Percentiles rank a stretch among this genome's conserved stretches.
Evolutionary conservation across 2,113 vertebrate species (phyloP).

Genomic region (Heterochromis multidens): DNA sequence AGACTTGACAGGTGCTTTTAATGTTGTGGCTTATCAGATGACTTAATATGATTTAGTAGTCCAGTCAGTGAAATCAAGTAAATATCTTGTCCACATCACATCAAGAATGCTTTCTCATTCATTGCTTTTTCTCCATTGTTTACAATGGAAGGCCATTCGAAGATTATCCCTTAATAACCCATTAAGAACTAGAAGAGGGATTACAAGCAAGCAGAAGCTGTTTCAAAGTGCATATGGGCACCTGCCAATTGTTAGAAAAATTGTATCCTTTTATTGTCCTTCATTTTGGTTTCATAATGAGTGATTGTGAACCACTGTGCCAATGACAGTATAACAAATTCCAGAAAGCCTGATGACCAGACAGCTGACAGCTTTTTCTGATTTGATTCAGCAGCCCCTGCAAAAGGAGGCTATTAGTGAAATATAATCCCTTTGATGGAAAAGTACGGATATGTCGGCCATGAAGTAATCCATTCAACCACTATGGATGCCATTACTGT

Average conservation of each 20-base stretch:
- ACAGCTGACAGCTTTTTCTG: constrained; percentile 13
- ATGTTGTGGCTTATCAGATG: neutral
- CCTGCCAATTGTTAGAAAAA: neutral
- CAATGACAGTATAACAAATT: constrained; percentile 54
- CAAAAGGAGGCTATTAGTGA: constrained; percentile 45
- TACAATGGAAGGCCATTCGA: neutral
- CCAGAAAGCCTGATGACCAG: constrained; percentile 49
- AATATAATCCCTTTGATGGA: constrained; percentile 34
- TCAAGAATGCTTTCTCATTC: neutral
- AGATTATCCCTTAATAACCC: neutral
- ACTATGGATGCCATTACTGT: constrained; percentile 27
- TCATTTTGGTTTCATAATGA: neutral
- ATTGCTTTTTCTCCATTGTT: neutral
- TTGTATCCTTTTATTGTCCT: neutral
- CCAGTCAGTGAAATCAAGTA: neutral
- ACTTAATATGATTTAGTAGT: neutral
- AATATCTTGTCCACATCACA: neutral
- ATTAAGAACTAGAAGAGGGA: neutral
- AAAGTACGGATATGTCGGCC: constrained; percentile 6
- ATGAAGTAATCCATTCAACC: constrained; percentile 33
- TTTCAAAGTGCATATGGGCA: neutral
- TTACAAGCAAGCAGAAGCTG: neutral
- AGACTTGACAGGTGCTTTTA: neutral
- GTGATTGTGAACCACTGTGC: constrained; percentile 60
- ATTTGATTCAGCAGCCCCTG: constrained; percentile 26